Conservation (phyloP, 2,797 vertebrate species). For the Alfaro cultratus region DNA sequence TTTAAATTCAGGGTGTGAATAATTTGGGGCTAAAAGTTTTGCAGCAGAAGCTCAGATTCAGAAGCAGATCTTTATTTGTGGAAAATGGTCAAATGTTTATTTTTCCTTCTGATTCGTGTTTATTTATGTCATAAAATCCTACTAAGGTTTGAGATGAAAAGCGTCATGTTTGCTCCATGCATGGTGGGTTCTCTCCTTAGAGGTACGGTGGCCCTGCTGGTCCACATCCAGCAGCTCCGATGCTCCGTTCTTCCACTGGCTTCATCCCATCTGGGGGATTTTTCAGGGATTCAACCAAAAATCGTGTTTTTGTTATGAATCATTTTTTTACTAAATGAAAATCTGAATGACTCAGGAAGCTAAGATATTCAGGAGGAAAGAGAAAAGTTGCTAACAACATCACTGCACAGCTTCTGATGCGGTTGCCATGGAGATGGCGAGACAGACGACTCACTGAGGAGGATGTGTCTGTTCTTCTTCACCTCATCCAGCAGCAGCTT, state of each 20-base stretch:
- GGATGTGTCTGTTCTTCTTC: slow-evolving; percentile 80
- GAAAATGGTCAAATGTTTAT: not conserved
- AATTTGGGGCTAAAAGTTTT: not conserved
- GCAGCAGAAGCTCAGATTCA: not conserved
- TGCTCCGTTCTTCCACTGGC: too few species aligned
- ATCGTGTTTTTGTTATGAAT: not conserved
- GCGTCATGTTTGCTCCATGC: not conserved
- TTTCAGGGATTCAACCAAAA: not conserved
- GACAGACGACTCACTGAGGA: slow-evolving; percentile 76
- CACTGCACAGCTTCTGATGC: not conserved
- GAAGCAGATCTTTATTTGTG: not conserved
- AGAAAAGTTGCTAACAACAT: too few species aligned
- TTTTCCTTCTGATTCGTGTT: not conserved
- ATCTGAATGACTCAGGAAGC: too few species aligned
- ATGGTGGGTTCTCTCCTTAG: too few species aligned
- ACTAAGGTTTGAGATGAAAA: not conserved
- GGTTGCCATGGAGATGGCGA: not conserved
- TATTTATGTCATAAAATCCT: not conserved
- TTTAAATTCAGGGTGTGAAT: not conserved
- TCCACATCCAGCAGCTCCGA: too few species aligned
- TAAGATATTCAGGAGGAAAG: not conserved
- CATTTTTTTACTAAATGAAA: not conserved
- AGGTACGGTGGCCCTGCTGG: not conserved
- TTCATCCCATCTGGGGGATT: too few species aligned
- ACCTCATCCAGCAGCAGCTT: slow-evolving; percentile 79